A percentile compares a stretch with the other conserved stretches of the same genome.
These are phyloP conservation scores for Lycopodina hypogea DNA, from an alignment of 37 sponge, comb jelly and placozoan species.

Conservation along the genomic window DNA sequence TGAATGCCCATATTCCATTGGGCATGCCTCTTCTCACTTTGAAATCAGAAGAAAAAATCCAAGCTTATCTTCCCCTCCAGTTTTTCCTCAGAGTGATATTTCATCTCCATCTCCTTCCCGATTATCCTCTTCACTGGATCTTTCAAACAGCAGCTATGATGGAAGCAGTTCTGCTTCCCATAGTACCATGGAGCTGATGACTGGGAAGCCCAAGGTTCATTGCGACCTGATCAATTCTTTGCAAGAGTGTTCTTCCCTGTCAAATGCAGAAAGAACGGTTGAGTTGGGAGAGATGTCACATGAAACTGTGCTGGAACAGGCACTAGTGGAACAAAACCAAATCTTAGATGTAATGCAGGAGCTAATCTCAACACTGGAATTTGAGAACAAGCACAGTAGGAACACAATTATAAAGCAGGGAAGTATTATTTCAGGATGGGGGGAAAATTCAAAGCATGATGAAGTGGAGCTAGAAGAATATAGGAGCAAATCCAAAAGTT, in stretches of 20 bases:
- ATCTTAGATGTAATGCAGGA: constrained; percentile 54
- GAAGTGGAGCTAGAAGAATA: constrained; percentile 7
- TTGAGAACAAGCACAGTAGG: constrained; percentile 21
- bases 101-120: not conserved
- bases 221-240: constrained; percentile 11
- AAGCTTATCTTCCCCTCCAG: not conserved
- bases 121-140: not conserved
- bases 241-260: not conserved
- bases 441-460: constrained; percentile 8
- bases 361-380: constrained; percentile 42
- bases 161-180: not conserved
- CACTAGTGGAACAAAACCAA: constrained; percentile 58
- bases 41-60: constrained; percentile 11
- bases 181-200: not conserved
- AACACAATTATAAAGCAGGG: constrained; percentile 21
- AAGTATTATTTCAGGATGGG: constrained; percentile 7
- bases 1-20: constrained; percentile 15
- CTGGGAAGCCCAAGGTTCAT: constrained; percentile 12
- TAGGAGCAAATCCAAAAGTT: not conserved
- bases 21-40: not conserved
- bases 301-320: constrained; percentile 39
- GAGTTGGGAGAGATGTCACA: not conserved
- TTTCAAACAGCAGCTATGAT: not conserved
- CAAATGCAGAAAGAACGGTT: not conserved
- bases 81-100: not conserved